These are phyloP conservation scores for Sebastes cheni DNA, from an alignment of 2,797 vertebrate species.

Conservation along the genomic window DNA sequence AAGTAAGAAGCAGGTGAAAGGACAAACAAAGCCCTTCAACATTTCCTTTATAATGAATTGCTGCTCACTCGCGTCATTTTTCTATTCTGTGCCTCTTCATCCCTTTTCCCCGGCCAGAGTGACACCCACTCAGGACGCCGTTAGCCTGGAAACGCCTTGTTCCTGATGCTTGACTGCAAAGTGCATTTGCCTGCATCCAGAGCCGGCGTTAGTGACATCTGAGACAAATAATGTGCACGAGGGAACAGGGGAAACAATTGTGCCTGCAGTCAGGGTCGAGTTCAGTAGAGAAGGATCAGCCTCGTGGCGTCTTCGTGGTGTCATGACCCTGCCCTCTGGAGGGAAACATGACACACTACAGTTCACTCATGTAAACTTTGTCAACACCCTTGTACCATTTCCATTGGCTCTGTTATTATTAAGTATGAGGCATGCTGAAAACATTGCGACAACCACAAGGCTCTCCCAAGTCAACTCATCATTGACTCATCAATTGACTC, in stretches of 20 bases:
- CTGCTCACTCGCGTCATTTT: background rate
- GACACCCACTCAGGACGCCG: slow-evolving; percentile 11
- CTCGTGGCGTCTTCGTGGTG: background rate
- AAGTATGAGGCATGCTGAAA: background rate
- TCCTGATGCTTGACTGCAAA: slow-evolving; percentile 27
- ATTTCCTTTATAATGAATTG: slow-evolving; percentile 30
- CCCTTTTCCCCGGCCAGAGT: background rate
- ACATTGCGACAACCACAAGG: background rate
- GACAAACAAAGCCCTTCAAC: slow-evolving; percentile 35
- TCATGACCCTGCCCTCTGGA: slow-evolving; percentile 22
- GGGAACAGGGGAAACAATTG: background rate
- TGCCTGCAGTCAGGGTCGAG: background rate
- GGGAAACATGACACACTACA: background rate
- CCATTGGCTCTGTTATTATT: background rate
- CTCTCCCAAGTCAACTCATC: background rate
- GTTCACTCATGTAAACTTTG: background rate
- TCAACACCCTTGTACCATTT: background rate
- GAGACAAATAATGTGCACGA: background rate
- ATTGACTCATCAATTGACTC: background rate
- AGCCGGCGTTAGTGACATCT: background rate
- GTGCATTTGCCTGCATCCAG: slow-evolving; percentile 29
- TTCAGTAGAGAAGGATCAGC: background rate
- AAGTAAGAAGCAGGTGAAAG: slow-evolving; percentile 14
- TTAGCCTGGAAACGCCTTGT: slow-evolving; percentile 15
- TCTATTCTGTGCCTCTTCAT: background rate